phyloP scores from a whole-genome alignment of 2,888 invertebrate species.

The Sialis fuliginosa region DNA sequence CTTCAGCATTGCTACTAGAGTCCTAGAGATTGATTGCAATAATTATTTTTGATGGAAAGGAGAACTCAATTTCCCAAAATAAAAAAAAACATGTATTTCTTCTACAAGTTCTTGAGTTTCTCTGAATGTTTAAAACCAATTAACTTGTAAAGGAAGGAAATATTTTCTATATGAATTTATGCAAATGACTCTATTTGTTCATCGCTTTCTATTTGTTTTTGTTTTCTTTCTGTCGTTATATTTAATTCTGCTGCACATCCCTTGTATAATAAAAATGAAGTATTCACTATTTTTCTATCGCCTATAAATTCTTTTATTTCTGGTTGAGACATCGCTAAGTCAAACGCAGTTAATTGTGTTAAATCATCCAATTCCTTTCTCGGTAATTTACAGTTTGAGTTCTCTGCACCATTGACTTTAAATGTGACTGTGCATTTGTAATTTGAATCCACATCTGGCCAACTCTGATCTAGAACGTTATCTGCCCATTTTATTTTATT shows the following conservation, averaged over 20 bases:
- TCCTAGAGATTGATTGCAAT: no score
- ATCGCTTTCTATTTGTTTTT: no score
- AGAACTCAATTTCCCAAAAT: no score
- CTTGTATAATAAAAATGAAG: constrained; percentile 17
- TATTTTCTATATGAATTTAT: no score
- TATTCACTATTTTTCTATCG: constrained; percentile 18
- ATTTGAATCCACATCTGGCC: constrained; percentile 57
- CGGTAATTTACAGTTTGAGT: constrained; percentile 31
- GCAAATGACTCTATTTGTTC: no score
- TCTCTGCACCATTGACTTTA: constrained; percentile 32
- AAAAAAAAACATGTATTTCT: no score
- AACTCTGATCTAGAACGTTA: constrained; percentile 53
- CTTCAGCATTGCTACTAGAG: no score
- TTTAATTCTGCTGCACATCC: constrained; percentile 17
- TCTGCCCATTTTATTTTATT: constrained; percentile 45
- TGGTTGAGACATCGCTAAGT: constrained; percentile 28
- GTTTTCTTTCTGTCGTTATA: no score
- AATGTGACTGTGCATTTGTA: constrained; percentile 43
- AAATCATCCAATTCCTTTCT: constrained; percentile 31
- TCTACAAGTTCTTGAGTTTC: no score
- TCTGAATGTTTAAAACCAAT: no score
- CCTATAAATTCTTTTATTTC: constrained; percentile 20
- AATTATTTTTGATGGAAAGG: no score
- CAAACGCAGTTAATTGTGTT: constrained; percentile 31
- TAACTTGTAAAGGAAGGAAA: no score